Percentiles rank a stretch among this genome's conserved stretches.
phyloP scores from a whole-genome alignment of 2,888 invertebrate species.

The Rotaria sp. region DNA sequence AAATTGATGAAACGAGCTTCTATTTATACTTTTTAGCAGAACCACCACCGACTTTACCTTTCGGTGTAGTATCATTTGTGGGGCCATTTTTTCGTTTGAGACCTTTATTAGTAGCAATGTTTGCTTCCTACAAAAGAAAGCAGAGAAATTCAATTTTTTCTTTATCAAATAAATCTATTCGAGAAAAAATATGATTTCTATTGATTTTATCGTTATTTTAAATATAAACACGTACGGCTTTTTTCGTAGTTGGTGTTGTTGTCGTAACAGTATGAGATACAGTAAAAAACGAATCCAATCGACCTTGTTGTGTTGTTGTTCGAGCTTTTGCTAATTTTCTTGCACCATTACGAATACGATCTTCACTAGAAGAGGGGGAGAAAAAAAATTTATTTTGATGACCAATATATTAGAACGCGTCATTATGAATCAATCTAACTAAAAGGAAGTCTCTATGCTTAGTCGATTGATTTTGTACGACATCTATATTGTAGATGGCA shows the following conservation, averaged over 20 bases:
- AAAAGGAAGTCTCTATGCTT: too few relatives aligned
- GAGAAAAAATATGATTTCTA: too few relatives aligned
- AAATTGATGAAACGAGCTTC: neutral
- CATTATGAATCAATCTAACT: too few relatives aligned
- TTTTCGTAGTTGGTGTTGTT: slow-evolving; percentile 19
- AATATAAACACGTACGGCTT: neutral
- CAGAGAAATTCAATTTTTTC: neutral
- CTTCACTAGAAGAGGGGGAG: slow-evolving; percentile 66
- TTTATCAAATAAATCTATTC: too few relatives aligned
- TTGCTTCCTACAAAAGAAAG: neutral
- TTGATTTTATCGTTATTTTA: too few relatives aligned
- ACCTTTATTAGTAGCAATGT: neutral
- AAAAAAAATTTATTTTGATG: too few relatives aligned
- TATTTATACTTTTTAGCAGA: neutral
- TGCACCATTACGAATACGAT: slow-evolving; percentile 78
- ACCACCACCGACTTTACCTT: neutral
- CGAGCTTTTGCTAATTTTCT: slow-evolving; percentile 82
- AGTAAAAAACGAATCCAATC: slow-evolving; percentile 91
- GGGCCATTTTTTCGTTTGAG: slow-evolving; percentile 6
- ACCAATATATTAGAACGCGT: too few relatives aligned
- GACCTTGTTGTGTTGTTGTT: slow-evolving; percentile 75
- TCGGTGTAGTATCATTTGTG: neutral
- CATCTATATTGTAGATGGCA: too few relatives aligned
- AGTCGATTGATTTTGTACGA: too few relatives aligned
- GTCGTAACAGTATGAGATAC: slow-evolving; percentile 58